Evolutionary conservation across 2,797 vertebrate species (phyloP), one percentile per base, ranked within the genome.

Genomic region (Gallinago stenura): DNA sequence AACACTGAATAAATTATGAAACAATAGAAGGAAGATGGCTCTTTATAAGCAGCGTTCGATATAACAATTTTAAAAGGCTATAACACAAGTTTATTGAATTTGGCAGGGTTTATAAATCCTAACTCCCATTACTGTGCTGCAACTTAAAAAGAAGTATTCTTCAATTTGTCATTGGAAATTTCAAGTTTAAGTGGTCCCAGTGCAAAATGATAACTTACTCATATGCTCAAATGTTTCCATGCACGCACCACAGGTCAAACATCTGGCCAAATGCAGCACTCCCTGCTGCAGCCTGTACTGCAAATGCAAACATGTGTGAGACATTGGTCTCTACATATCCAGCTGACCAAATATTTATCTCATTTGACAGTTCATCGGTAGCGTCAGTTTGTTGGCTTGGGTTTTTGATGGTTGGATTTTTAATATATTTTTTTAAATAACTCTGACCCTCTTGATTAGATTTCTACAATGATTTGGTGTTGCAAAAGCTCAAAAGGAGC

Each of bases 1-100:
- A 95, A 96, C 54, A 80, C 89, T 95, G 87, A 96, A 95, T 97
- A 97, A 97, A 96, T 97, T 95, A 97, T 95, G 90, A 96, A 97
- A 95, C 77, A 89, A 84, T 81, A 91, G 81, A 85, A 92, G 45
- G 56, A 91, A 75, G 81, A 95, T 62, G 46, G 87, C 76, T 94
- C 86, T 93, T 87, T 94, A 89, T 85, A 85, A 96, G 83, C 80
- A 91, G 61, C 10, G 25, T 89, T 97, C 96, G 15, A 96, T 87
- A 90, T 83, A 95, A 97, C 95, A 79, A 60, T 94, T 95, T 97
- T 95, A 95, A 97, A 97, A 96, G 90, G 84, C 87, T 89, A 53
- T 97, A 97, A 93, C 75, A 68, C 76, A 93, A 95, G 96, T 92
- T 97, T 92, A 97, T 93, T 94, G 95, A 91, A 90, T 87, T 93